Conservation (phyloP, 2,113 vertebrate species). For the Salvelinus fontinalis region DNA sequence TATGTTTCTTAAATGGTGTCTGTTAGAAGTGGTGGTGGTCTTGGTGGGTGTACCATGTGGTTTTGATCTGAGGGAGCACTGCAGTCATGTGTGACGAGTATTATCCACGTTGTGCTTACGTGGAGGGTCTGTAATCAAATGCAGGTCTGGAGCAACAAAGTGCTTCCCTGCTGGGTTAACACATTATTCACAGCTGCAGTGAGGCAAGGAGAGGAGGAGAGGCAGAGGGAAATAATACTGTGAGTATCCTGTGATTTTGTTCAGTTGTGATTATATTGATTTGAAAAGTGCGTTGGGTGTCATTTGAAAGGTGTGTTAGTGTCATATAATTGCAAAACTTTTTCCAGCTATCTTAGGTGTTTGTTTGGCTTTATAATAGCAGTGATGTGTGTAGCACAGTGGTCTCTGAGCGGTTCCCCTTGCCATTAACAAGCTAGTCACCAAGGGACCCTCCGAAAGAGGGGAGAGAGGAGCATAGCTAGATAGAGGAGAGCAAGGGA, state of each 20-base stretch:
- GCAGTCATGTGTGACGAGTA: neutral
- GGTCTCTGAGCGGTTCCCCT: slow-evolving; percentile 14
- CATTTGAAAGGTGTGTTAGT: no score
- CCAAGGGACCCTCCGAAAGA: slow-evolving; percentile 10
- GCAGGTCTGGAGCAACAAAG: neutral
- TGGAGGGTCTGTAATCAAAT: neutral
- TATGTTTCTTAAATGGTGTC: slow-evolving; percentile 15
- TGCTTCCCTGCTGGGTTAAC: neutral
- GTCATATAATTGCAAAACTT: no score
- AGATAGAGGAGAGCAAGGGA: slow-evolving; percentile 18
- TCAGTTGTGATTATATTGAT: neutral
- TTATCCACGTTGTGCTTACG: neutral
- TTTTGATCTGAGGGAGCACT: neutral
- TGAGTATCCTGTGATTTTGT: neutral
- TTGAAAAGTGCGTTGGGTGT: neutral
- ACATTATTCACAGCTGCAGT: neutral
- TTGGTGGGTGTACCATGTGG: neutral
- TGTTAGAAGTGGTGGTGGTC: slow-evolving; percentile 6
- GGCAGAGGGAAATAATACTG: no score
- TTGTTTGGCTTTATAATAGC: slow-evolving; percentile 3
- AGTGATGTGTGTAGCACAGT: slow-evolving; percentile 5
- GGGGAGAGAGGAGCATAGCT: neutral
- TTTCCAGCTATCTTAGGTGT: no score
- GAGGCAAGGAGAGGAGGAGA: no score
- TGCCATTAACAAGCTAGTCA: slow-evolving; percentile 20